A percentile compares a stretch with the other conserved stretches of the same genome.
These are phyloP conservation scores for Limanda limanda DNA, from an alignment of 2,113 vertebrate genomes.

Conservation along the genomic window DNA sequence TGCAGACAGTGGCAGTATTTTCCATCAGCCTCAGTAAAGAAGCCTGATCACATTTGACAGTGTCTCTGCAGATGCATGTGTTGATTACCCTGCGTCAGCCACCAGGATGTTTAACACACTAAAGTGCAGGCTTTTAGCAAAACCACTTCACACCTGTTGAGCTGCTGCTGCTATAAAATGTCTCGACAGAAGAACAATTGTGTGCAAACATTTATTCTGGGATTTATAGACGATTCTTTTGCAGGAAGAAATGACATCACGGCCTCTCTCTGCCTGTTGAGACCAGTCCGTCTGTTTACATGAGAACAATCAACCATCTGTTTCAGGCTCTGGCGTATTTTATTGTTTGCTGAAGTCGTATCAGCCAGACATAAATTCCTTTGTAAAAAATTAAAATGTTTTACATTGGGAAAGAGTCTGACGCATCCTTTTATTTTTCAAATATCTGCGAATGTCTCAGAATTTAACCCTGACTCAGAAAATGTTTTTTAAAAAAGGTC, in stretches of 20 bases:
- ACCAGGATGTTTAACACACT: constrained; percentile 15
- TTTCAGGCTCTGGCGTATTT: constrained; percentile 29
- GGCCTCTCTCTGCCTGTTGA: background rate
- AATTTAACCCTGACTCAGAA: no score
- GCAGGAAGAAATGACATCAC: constrained; percentile 34
- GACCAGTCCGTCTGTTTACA: constrained; percentile 28
- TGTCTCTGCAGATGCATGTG: background rate
- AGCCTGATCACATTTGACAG: background rate
- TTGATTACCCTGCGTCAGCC: background rate
- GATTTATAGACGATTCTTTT: constrained; percentile 40
- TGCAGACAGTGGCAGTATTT: background rate
- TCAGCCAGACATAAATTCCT: background rate
- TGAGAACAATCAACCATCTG: constrained; percentile 44
- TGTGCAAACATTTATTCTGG: constrained; percentile 56
- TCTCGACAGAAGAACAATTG: constrained; percentile 1
- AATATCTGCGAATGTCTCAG: no score
- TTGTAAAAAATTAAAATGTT: no score
- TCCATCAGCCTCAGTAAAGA: background rate
- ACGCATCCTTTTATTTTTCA: no score
- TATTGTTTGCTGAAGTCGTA: constrained; percentile 6
- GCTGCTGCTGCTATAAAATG: constrained; percentile 18
- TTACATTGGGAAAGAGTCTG: background rate
- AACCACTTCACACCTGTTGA: constrained; percentile 17
- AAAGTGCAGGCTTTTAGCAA: background rate
- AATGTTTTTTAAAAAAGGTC: no score